phyloP scores from a whole-genome alignment of 2,797 vertebrate genomes.

The Leontocebus nigricollis region DNA sequence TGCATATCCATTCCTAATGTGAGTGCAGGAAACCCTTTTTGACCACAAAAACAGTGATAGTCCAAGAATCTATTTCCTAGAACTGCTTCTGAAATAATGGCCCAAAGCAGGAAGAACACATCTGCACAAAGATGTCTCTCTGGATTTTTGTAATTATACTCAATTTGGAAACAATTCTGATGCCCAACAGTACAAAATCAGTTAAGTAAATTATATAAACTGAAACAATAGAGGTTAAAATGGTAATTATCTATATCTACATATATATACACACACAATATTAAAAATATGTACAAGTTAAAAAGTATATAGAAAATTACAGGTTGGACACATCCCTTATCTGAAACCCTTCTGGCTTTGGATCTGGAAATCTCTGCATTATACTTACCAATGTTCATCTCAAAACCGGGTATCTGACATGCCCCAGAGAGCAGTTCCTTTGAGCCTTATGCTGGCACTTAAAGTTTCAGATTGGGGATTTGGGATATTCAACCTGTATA shows the following conservation, averaged over 20 bases:
- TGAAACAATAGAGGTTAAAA: background rate
- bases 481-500: background rate
- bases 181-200: background rate
- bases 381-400: background rate
- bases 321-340: background rate
- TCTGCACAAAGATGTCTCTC: background rate
- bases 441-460: background rate
- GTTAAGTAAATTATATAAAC: background rate
- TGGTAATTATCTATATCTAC: background rate
- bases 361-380: background rate
- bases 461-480: background rate
- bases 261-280: background rate
- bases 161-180: background rate
- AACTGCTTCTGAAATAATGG: accelerated
- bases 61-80: background rate
- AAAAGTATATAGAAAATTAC: background rate
- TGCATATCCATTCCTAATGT: accelerated
- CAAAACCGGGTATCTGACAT: background rate
- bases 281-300: background rate
- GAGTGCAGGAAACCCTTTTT: background rate
- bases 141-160: background rate
- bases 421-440: background rate
- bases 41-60: background rate
- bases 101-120: accelerated
- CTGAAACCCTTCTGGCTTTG: background rate